A percentile compares a stretch with the other conserved stretches of the same genome.
Evolutionary conservation across 1,140 invertebrate species (phyloP).

Genomic region (Solen grandis): DNA sequence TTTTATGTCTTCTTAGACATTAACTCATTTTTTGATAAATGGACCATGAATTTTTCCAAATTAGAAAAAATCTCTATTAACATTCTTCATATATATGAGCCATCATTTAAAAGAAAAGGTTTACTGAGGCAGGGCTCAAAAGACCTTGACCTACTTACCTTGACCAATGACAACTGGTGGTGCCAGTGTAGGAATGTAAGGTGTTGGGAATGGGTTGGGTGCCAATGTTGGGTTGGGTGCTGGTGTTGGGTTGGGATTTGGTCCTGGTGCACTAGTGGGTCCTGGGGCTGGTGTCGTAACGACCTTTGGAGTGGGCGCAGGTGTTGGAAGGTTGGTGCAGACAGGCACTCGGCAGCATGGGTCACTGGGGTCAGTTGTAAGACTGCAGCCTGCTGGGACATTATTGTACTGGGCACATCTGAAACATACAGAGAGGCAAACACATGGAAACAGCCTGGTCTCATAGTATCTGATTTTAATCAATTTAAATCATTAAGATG

Average conservation of each 20-base stretch:
- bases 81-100: too few species aligned
- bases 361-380: conserved; percentile 67
- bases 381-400: conserved; percentile 63
- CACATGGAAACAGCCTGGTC: too few species aligned
- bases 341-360: conserved; percentile 67
- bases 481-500: too few species aligned
- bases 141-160: conserved; percentile 32
- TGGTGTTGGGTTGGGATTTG: conserved; percentile 30
- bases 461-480: too few species aligned
- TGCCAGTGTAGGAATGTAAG: conserved; percentile 45
- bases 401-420: conserved; percentile 67
- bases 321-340: conserved; percentile 54
- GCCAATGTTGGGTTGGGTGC: conserved; percentile 27
- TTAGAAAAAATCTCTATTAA: too few species aligned
- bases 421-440: neutral
- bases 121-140: too few species aligned
- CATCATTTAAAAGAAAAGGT: too few species aligned
- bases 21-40: too few species aligned
- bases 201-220: conserved; percentile 27
- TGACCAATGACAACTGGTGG: conserved; percentile 54
- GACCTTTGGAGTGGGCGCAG: conserved; percentile 33
- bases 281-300: conserved; percentile 35
- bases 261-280: conserved; percentile 38
- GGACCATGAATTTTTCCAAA: too few species aligned
- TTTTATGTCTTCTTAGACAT: too few species aligned